Evolutionary conservation across 2,113 vertebrate species (phyloP).

Genomic region (Motacilla alba): DNA sequence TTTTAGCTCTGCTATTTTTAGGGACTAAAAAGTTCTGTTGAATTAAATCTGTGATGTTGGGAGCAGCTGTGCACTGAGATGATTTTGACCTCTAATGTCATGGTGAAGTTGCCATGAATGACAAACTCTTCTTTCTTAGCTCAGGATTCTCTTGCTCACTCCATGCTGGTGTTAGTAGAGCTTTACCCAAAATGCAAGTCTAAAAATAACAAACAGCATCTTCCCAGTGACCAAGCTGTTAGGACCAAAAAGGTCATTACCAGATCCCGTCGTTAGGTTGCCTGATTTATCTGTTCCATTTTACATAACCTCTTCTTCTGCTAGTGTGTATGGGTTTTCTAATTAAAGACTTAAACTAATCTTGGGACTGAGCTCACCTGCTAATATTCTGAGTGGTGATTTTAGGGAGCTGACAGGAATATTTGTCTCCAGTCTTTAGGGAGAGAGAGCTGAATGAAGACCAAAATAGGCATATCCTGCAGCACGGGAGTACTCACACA

Average conservation of each 20-base stretch:
- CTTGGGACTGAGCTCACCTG: not conserved
- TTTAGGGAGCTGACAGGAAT: not conserved
- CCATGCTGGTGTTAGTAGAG: not conserved
- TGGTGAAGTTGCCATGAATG: not conserved
- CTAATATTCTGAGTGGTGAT: not conserved
- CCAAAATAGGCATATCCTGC: not conserved
- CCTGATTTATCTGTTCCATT: not conserved
- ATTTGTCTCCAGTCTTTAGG: not conserved
- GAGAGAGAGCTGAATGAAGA: not conserved
- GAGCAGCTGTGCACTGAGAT: not conserved
- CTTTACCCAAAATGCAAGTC: not conserved
- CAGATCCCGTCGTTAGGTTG: not conserved
- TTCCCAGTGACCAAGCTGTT: not conserved
- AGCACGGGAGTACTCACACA: not conserved
- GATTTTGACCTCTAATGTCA: not conserved
- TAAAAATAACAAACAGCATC: not conserved
- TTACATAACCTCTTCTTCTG: not conserved
- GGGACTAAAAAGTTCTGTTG: not conserved
- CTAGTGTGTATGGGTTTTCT: not conserved
- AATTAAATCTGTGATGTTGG: not conserved
- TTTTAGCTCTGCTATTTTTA: not conserved
- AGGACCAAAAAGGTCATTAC: not conserved
- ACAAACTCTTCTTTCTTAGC: not conserved
- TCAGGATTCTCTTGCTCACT: not conserved
- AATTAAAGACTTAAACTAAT: not conserved